phyloP scores from a whole-genome alignment of 2,888 invertebrate species.

The Shargacucullia verbasci region DNA sequence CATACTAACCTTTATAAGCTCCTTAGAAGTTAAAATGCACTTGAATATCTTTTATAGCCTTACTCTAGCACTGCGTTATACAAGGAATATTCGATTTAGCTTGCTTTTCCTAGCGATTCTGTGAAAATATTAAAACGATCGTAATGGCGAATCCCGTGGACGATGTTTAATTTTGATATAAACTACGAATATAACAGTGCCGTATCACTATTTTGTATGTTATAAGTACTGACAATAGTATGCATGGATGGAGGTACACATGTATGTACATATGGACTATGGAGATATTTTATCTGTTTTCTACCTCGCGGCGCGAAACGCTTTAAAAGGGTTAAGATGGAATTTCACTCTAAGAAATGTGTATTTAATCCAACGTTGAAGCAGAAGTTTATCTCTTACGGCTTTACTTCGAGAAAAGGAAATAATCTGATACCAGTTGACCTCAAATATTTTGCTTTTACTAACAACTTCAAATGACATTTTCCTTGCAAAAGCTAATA shows the following conservation, averaged over 20 bases:
- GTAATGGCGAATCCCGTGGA: constrained; percentile 8
- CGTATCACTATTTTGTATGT: constrained; percentile 28
- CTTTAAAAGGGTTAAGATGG: constrained; percentile 33
- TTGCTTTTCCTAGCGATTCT: constrained; percentile 8
- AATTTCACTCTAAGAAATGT: constrained; percentile 45
- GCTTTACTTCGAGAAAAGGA: constrained; percentile 31
- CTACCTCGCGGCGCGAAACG: constrained; percentile 29
- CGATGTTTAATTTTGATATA: constrained; percentile 23
- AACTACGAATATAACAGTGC: constrained; percentile 20
- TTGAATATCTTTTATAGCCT: constrained; percentile 7
- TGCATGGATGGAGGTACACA: neutral
- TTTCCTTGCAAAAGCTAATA: constrained; percentile 3
- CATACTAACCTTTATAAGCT: constrained; percentile 15
- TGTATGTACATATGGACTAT: neutral
- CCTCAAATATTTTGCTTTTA: constrained; percentile 45
- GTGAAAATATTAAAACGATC: constrained; percentile 21
- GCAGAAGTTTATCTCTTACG: constrained; percentile 43
- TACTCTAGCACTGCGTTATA: constrained; percentile 9
- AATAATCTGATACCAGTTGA: constrained; percentile 41
- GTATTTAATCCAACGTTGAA: constrained; percentile 26
- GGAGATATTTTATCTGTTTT: constrained; percentile 31
- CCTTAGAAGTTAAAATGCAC: constrained; percentile 17
- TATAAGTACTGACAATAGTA: constrained; percentile 18
- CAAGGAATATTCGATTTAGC: constrained; percentile 21
- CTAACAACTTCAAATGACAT: constrained; percentile 14